phyloP scores from a whole-genome alignment of 2,797 vertebrate genomes.

The Channallabes apus region DNA sequence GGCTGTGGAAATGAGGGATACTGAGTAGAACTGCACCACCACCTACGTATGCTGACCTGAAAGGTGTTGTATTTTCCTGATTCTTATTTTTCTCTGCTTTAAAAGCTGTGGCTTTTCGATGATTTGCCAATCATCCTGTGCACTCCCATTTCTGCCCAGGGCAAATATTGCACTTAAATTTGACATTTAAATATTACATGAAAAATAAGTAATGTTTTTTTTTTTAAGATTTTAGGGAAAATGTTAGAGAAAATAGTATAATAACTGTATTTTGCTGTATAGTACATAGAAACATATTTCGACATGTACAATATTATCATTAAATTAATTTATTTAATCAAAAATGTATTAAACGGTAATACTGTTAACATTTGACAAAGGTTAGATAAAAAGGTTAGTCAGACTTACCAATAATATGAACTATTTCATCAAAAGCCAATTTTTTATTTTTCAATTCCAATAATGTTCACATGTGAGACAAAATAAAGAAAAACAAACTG shows the following conservation, averaged over 20 bases:
- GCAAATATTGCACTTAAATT: neutral
- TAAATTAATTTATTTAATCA: neutral
- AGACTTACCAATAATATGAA: neutral
- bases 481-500: neutral
- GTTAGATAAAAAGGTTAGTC: neutral
- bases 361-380: neutral
- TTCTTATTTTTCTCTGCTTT: slow-evolving; percentile 8
- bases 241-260: neutral
- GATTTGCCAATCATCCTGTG: neutral
- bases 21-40: neutral
- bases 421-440: neutral
- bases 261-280: neutral
- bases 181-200: neutral
- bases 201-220: neutral
- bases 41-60: slow-evolving; percentile 23
- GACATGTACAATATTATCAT: neutral
- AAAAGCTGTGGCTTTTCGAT: neutral
- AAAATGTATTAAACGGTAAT: neutral
- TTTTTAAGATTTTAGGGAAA: neutral
- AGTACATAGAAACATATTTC: neutral
- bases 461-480: neutral
- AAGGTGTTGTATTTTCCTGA: slow-evolving; percentile 40
- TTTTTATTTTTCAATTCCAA: neutral
- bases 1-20: neutral
- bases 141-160: neutral